Evolutionary conservation across 2,888 invertebrate species (phyloP).

Genomic region (Phoenoteleia sp.): DNA sequence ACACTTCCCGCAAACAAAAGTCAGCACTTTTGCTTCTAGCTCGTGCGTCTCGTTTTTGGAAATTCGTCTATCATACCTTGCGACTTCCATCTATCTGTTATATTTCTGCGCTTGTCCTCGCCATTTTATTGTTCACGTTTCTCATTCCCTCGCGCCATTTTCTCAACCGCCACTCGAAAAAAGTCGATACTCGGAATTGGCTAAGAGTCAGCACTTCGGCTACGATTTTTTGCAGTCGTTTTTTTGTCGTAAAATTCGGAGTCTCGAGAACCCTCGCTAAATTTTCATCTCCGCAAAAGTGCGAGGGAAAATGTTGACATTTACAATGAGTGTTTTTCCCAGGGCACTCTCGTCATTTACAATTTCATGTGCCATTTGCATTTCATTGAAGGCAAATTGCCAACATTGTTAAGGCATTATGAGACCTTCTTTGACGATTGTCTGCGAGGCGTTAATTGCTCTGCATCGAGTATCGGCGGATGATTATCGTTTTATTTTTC

Average conservation of each 20-base stretch:
- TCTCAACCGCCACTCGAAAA: conserved; percentile 78
- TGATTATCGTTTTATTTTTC: too few relatives aligned
- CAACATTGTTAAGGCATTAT: background rate
- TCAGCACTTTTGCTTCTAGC: conserved; percentile 13
- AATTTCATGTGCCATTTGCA: conserved; percentile 24
- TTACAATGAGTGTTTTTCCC: background rate
- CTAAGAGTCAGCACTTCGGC: conserved; percentile 79
- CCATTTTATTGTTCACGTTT: conserved; percentile 61
- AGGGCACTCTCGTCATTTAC: background rate
- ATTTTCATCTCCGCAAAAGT: conserved; percentile 18
- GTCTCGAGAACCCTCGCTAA: too few relatives aligned
- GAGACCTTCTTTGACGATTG: background rate
- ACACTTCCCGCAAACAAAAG: too few relatives aligned
- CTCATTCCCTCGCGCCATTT: conserved; percentile 69
- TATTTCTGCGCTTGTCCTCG: conserved; percentile 36
- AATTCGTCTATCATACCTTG: conserved; percentile 10
- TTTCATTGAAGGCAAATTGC: too few relatives aligned
- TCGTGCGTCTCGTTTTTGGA: too few relatives aligned
- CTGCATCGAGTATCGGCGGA: too few relatives aligned
- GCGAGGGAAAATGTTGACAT: too few relatives aligned
- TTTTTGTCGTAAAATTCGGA: conserved; percentile 34
- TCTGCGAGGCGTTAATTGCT: too few relatives aligned
- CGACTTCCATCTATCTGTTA: conserved; percentile 26
- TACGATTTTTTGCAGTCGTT: conserved; percentile 3
- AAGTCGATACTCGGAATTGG: conserved; percentile 77